Evolutionary conservation across 2,797 vertebrate species (phyloP).

Genomic region (Melanotaenia boesemani): DNA sequence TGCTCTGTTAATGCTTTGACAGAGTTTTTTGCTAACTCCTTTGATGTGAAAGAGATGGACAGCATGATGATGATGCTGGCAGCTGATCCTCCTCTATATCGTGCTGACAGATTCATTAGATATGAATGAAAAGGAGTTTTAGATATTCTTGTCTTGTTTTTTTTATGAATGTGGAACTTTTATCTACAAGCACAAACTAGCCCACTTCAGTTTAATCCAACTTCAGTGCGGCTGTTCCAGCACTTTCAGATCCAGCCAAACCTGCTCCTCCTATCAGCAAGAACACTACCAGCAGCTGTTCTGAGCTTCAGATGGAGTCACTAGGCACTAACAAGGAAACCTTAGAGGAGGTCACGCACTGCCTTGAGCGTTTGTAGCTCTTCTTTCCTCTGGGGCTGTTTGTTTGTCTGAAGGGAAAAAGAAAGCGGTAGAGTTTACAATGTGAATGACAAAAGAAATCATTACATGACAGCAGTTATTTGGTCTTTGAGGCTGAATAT

Average conservation of each 20-base stretch:
- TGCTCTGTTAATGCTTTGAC: constrained; percentile 34
- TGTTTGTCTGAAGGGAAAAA: background rate
- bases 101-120: constrained; percentile 34
- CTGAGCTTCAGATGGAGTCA: background rate
- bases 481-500: background rate
- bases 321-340: background rate
- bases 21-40: constrained; percentile 4
- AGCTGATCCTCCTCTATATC: constrained; percentile 15
- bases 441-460: constrained; percentile 14
- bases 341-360: background rate
- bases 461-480: background rate
- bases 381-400: background rate
- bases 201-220: background rate
- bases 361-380: background rate
- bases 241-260: constrained; percentile 1
- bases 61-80: constrained; percentile 17
- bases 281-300: constrained; percentile 4
- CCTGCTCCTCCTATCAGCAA: background rate
- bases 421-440: background rate
- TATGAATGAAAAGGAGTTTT: constrained; percentile 11
- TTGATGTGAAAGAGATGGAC: constrained; percentile 31
- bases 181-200: constrained; percentile 11
- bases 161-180: constrained; percentile 22
- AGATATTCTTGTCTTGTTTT: constrained; percentile 9
- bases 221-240: background rate